phyloP scores from a whole-genome alignment of 2,113 vertebrate species.

The Corythornis madagascariensis region DNA sequence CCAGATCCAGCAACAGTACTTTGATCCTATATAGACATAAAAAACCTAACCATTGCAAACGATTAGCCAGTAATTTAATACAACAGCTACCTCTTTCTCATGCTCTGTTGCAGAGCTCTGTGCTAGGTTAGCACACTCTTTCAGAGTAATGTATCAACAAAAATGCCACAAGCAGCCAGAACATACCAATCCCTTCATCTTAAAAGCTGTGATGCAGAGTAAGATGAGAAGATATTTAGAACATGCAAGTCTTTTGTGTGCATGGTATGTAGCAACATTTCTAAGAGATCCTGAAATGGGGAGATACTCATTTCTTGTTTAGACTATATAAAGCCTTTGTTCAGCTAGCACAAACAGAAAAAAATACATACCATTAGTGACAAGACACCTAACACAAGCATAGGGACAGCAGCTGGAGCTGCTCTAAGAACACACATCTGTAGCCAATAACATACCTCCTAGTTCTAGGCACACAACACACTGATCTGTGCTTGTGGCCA shows the following conservation, averaged over 20 bases:
- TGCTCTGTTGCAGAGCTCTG: background rate
- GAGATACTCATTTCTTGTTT: constrained; percentile 51
- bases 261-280: background rate
- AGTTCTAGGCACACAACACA: background rate
- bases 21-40: background rate
- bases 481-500: background rate
- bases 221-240: background rate
- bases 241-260: background rate
- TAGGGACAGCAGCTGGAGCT: background rate
- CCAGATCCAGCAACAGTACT: background rate
- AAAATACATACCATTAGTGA: background rate
- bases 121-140: background rate
- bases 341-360: background rate
- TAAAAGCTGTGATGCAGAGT: background rate
- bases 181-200: background rate
- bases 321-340: background rate
- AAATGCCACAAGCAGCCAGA: background rate
- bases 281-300: constrained; percentile 33
- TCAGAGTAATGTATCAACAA: background rate
- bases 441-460: background rate
- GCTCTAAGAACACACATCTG: background rate
- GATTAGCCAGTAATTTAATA: background rate
- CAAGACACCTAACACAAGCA: constrained; percentile 3
- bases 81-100: background rate
- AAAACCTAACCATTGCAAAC: background rate